Evolutionary conservation across 2,113 vertebrate genomes (phyloP), one percentile per base, ranked within the genome.

Genomic region (Hydrolagus affinis): DNA sequence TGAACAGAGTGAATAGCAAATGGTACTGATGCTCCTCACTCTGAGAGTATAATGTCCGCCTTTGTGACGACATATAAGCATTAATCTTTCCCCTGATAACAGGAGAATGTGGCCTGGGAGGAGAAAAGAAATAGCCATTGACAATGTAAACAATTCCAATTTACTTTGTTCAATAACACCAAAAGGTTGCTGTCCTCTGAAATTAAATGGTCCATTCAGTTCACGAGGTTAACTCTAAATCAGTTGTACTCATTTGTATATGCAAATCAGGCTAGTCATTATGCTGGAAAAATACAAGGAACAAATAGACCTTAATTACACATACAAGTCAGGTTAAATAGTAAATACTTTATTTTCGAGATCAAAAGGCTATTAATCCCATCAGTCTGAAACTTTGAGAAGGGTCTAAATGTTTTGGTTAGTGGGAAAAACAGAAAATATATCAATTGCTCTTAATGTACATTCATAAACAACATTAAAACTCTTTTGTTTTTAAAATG

Each of bases 291-390:
- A 68, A 59, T 66, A 68, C 28, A 60, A 83, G 25, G 32, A 17
- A 83, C 32, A 66, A 83, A 25, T 83, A 83, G 21, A 68, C 17
- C 66, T 83, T 83, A 83, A 83, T 83, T 83, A 60, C 62, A 32
- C 11, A 66, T 83, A 83, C 78, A 68, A 66, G 66, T 83, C 66
- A 83, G 62, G 78, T 68, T 83, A 83, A 83, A 66, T 64, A 83
- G 66, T 17, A 68, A 83, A 21, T 17, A 66, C 78, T 19, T 62
- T 80, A n/a, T 80, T 80, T 23, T 64, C 60, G 60, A 80, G 64
- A 80, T 80, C 76, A 80, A 28, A 80, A 83, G 66, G 0, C 78
- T 4, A 75, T 32, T 0, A 66, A 83, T 83, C 15, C 25, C 30
- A 66, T 83, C 28, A 9, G 30, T 56, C 8, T 75, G 73, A 75